Evolutionary conservation across 1,140 invertebrate species (phyloP).

Genomic region (Halictus rubicundus): DNA sequence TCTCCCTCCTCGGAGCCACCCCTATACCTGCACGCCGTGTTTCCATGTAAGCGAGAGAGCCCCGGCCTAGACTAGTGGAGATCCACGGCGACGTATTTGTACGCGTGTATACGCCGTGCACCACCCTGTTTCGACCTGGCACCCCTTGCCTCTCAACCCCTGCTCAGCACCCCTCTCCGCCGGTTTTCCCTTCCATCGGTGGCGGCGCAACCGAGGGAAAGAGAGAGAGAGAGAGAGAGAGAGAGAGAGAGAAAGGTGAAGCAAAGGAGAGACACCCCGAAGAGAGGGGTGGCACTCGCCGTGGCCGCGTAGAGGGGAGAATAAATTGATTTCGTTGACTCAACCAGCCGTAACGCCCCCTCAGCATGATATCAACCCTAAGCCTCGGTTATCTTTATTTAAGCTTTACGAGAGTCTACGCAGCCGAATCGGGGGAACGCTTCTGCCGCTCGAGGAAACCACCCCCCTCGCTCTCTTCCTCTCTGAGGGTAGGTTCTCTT

Average conservation of each 20-base stretch:
- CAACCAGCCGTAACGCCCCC: constrained; percentile 79
- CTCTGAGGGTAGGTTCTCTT: constrained; percentile 36
- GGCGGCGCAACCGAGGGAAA: constrained; percentile 12
- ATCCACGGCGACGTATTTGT: neutral
- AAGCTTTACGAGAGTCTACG: constrained; percentile 78
- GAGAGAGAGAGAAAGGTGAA: neutral
- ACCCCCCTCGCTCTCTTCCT: constrained; percentile 13
- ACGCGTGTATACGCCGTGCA: constrained; percentile 8
- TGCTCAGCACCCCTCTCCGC: no score
- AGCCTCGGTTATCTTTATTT: constrained; percentile 80
- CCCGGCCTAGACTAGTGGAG: no score
- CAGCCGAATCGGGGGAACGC: constrained; percentile 66
- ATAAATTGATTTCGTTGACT: constrained; percentile 81
- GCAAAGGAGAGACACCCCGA: constrained; percentile 39
- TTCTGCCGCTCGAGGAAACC: constrained; percentile 35
- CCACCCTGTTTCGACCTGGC: constrained; percentile 46
- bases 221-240: neutral
- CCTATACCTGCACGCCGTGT: neutral
- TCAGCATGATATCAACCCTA: constrained; percentile 79
- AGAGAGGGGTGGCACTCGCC: constrained; percentile 48
- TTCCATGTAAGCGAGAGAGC: no score
- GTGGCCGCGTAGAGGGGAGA: constrained; percentile 65
- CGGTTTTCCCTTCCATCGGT: constrained; percentile 58
- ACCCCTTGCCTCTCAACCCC: constrained; percentile 8
- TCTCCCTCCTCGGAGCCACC: neutral